Conservation (phyloP, 2,113 vertebrate genomes). For the Oophaga pumilio region DNA sequence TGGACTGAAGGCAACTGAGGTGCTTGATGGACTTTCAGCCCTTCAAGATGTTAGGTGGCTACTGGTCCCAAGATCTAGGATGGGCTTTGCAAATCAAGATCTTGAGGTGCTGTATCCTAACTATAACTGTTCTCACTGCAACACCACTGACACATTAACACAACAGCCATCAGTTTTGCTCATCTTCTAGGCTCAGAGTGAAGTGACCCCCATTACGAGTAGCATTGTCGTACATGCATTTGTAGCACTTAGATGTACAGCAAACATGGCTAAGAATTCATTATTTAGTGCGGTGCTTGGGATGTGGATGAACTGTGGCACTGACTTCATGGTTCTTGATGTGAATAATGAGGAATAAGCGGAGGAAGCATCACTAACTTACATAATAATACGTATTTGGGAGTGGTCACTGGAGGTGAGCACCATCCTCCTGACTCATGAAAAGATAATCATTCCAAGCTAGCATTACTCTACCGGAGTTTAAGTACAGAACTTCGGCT, state of each 20-base stretch:
- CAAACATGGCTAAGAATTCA: not conserved
- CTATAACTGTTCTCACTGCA: not conserved
- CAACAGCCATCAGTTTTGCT: not conserved
- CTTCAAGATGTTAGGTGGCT: not conserved
- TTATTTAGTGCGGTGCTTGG: not conserved
- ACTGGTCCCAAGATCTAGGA: not conserved
- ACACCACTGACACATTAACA: not conserved
- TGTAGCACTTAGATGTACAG: slow-evolving; percentile 8
- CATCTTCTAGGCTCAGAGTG: not conserved
- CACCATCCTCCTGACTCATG: slow-evolving; percentile 11
- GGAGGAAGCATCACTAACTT: not conserved
- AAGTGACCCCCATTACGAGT: not conserved
- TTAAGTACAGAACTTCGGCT: not conserved
- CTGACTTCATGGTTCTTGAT: not conserved
- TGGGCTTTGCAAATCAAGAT: not conserved
- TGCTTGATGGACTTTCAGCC: not conserved
- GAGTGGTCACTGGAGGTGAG: not conserved
- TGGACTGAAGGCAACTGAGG: not conserved
- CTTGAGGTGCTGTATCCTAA: not conserved
- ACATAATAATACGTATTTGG: not conserved
- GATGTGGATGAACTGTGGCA: slow-evolving; percentile 2
- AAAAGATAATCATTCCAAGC: slow-evolving; percentile 38
- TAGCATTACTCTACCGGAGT: slow-evolving; percentile 28
- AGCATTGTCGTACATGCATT: not conserved
- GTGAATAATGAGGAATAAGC: not conserved